Percentiles rank a stretch among this genome's conserved stretches.
Evolutionary conservation across 2,888 invertebrate species (phyloP).

Genomic region (Boloria euphrosyne): DNA sequence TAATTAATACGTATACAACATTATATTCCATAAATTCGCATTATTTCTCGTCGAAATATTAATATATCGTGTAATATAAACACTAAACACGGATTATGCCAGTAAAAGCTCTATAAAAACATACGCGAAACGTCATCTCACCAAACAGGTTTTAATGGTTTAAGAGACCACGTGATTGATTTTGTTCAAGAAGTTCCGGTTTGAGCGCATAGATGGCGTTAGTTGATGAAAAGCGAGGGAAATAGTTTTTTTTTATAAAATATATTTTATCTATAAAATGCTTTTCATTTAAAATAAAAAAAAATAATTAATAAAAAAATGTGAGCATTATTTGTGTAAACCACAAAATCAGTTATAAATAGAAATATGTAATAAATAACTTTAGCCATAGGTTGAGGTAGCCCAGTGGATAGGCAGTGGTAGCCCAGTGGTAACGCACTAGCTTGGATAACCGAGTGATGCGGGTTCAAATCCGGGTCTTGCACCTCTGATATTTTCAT

Average conservation of each 20-base stretch:
- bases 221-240: constrained; percentile 32
- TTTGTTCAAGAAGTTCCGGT: constrained; percentile 46
- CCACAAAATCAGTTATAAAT: too few species aligned
- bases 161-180: constrained; percentile 65
- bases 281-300: too few species aligned
- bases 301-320: too few species aligned
- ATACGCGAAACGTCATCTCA: constrained; percentile 68
- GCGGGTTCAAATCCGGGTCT: too few species aligned
- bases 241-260: constrained; percentile 46
- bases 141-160: constrained; percentile 71
- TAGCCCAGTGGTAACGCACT: too few species aligned
- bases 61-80: constrained; percentile 34
- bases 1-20: constrained; percentile 15
- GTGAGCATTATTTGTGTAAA: too few species aligned
- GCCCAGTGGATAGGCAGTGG: too few species aligned
- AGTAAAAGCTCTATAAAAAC: constrained; percentile 65
- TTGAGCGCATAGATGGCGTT: constrained; percentile 58
- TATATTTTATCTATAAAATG: not conserved
- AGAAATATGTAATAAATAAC: too few species aligned
- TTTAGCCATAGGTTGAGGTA: too few species aligned
- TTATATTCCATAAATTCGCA: constrained; percentile 9
- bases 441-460: too few species aligned
- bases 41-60: constrained; percentile 20
- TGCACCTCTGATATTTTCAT: too few species aligned
- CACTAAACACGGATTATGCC: constrained; percentile 44